phyloP scores from a whole-genome alignment of 2,888 invertebrate species.

The Girardia tigrina region DNA sequence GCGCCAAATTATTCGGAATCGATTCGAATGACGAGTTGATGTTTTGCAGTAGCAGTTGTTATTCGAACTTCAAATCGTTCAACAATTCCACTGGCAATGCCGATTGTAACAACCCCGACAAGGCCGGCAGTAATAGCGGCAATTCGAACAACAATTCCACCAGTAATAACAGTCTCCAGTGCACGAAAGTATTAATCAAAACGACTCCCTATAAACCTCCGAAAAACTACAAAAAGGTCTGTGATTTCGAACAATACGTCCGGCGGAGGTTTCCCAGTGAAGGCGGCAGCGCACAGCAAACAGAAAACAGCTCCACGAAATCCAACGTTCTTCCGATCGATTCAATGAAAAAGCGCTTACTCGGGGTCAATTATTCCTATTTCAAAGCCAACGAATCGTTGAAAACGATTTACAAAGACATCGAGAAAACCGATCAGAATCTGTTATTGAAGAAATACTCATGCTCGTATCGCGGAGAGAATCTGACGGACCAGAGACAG shows the following conservation, averaged over 20 bases:
- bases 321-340: not conserved
- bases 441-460: slow-evolving; percentile 1
- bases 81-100: not conserved
- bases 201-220: not conserved
- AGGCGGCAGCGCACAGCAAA: too few species aligned
- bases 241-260: slow-evolving; percentile 2
- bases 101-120: not conserved
- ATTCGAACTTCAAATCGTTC: not conserved
- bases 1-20: not conserved
- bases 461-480: not conserved
- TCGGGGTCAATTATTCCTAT: slow-evolving; percentile 1
- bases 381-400: not conserved
- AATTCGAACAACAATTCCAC: not conserved
- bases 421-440: slow-evolving; percentile 5
- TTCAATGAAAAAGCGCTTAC: not conserved
- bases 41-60: not conserved
- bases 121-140: not conserved
- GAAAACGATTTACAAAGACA: not conserved
- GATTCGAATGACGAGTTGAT: not conserved
- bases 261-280: slow-evolving; percentile 9
- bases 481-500: not conserved
- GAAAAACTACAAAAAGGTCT: not conserved
- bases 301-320: not conserved
- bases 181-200: slow-evolving; percentile 12
- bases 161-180: not conserved